phyloP scores from a whole-genome alignment of 2,113 vertebrate species.

The Aegotheles bennettii region DNA sequence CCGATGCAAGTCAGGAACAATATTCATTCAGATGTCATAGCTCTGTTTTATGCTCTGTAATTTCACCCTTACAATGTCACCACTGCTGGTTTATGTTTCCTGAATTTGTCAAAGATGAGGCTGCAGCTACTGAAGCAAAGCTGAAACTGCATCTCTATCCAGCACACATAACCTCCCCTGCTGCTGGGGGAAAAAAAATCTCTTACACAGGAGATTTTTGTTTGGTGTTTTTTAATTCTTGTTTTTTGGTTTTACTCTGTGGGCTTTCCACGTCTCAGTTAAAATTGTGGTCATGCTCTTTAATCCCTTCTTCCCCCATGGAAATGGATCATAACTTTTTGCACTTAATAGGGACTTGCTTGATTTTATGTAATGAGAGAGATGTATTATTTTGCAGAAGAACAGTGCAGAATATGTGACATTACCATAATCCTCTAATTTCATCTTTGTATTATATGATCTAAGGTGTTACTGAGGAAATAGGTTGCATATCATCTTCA shows the following conservation, averaged over 20 bases:
- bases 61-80: slow-evolving; percentile 56
- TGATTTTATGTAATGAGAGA: not conserved
- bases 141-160: not conserved
- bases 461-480: not conserved
- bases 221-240: not conserved
- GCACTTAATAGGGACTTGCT: not conserved
- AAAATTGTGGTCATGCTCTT: not conserved
- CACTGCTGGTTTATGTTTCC: slow-evolving; percentile 18
- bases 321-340: not conserved
- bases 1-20: not conserved
- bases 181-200: not conserved
- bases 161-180: not conserved
- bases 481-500: not conserved
- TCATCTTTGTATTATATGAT: not conserved
- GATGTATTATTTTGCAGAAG: not conserved
- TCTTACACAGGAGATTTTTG: not conserved
- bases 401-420: not conserved
- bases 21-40: not conserved
- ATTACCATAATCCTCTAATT: not conserved
- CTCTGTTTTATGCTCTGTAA: slow-evolving; percentile 50
- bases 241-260: not conserved
- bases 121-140: slow-evolving; percentile 31
- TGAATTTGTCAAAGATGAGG: slow-evolving; percentile 31
- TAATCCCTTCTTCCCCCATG: not conserved
- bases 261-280: not conserved